These are phyloP conservation scores for Taurulus bubalis DNA, from an alignment of 2,113 vertebrate species.

Conservation along the genomic window DNA sequence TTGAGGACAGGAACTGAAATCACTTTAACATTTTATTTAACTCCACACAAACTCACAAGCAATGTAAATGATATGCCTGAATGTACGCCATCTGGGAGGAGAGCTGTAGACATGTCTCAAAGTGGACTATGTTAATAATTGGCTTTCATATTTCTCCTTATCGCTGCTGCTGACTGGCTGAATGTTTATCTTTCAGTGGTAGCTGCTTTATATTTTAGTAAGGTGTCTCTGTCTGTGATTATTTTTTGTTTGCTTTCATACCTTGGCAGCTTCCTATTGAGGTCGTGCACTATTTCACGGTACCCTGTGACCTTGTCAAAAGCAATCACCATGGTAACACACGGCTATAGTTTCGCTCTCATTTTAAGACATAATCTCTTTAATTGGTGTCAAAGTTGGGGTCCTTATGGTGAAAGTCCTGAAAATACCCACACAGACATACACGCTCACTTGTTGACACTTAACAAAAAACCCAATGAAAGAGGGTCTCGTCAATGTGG, in stretches of 20 bases:
- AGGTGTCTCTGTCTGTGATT: slow-evolving; percentile 20
- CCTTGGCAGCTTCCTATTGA: slow-evolving; percentile 69
- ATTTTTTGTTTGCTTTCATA: slow-evolving; percentile 39
- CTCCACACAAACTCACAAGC: not conserved
- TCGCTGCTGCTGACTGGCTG: not conserved
- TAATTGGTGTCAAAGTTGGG: slow-evolving; percentile 94
- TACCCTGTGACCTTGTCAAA: slow-evolving; percentile 91
- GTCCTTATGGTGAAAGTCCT: slow-evolving; percentile 88
- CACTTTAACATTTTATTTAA: not conserved
- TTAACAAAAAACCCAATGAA: slow-evolving; percentile 86
- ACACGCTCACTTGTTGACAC: slow-evolving; percentile 88
- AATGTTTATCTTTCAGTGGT: not conserved
- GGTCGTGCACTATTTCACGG: slow-evolving; percentile 86
- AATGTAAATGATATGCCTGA: no score
- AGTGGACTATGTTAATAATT: not conserved
- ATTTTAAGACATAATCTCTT: slow-evolving; percentile 96
- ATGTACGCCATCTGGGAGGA: not conserved
- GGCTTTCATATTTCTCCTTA: not conserved
- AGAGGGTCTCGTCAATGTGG: slow-evolving; percentile 83
- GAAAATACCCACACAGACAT: slow-evolving; percentile 91
- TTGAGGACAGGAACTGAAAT: slow-evolving; percentile 4
- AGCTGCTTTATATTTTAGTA: not conserved
- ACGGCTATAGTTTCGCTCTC: slow-evolving; percentile 89
- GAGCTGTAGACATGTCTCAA: not conserved
- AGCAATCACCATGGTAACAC: slow-evolving; percentile 88